phyloP scores from a whole-genome alignment of 2,113 vertebrate genomes.

The Empidonax alnorum region DNA sequence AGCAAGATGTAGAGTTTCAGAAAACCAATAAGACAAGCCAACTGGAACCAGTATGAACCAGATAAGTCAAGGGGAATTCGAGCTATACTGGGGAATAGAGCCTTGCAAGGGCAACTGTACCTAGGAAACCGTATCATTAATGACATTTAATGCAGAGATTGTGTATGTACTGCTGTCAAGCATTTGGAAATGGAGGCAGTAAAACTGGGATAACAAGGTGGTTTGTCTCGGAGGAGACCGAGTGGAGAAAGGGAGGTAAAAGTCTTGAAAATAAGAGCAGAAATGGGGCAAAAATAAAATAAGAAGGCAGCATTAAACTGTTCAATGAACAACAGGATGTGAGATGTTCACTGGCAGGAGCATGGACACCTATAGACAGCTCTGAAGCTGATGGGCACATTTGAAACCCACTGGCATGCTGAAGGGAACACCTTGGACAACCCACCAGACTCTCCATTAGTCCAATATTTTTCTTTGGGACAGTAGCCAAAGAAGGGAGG shows the following conservation, averaged over 20 bases:
- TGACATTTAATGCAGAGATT: neutral
- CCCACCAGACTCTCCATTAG: neutral
- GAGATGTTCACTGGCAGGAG: neutral
- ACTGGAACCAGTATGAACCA: neutral
- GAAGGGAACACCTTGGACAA: neutral
- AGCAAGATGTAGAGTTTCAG: neutral
- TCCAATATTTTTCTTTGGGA: neutral
- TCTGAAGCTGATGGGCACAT: neutral
- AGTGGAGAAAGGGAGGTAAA: neutral
- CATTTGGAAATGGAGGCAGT: neutral
- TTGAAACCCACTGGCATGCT: rapidly evolving
- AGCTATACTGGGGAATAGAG: neutral
- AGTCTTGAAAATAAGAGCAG: neutral
- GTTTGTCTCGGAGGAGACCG: neutral
- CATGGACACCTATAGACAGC: neutral
- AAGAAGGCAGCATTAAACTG: neutral
- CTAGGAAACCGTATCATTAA: neutral
- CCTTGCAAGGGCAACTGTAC: neutral
- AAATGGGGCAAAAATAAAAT: rapidly evolving
- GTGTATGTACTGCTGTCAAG: rapidly evolving
- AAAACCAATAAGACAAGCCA: neutral
- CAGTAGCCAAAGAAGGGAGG: neutral
- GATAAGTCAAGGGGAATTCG: neutral
- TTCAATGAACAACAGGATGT: neutral
- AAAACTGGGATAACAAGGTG: neutral